Evolutionary conservation across 2,888 invertebrate genomes (phyloP).

Genomic region (Drosophila longiperda): DNA sequence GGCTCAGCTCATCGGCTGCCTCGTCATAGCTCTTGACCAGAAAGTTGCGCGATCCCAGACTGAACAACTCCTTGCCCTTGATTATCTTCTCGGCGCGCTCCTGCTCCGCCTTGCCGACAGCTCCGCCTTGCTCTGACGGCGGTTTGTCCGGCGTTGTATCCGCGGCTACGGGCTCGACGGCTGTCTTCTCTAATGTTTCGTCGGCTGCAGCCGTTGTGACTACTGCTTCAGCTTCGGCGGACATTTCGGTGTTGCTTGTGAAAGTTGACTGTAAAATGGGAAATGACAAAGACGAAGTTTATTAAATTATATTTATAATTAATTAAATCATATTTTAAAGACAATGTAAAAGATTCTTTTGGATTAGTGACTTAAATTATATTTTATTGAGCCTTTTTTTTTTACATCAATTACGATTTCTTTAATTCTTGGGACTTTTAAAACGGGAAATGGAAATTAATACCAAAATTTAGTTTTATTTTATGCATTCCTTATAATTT

Average conservation of each 20-base stretch:
- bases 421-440: not conserved
- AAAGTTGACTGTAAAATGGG: slow-evolving; percentile 21
- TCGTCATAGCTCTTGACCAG: slow-evolving; percentile 91
- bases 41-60: slow-evolving; percentile 91
- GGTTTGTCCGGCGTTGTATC: slow-evolving; percentile 53
- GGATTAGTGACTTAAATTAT: not conserved
- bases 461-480: not conserved
- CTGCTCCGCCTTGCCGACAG: slow-evolving; percentile 54
- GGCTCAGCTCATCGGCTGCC: slow-evolving; percentile 90
- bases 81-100: slow-evolving; percentile 82
- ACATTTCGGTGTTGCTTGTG: slow-evolving; percentile 58
- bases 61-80: slow-evolving; percentile 87
- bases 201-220: slow-evolving; percentile 60
- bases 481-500: slow-evolving; percentile 5
- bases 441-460: not conserved
- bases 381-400: not conserved
- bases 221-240: slow-evolving; percentile 77
- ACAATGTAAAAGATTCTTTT: not conserved
- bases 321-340: not conserved
- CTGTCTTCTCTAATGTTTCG: slow-evolving; percentile 41
- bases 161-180: slow-evolving; percentile 47
- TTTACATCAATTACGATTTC: not conserved
- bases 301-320: not conserved
- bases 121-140: slow-evolving; percentile 18
- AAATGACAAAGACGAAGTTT: not conserved